Evolutionary conservation across 2,113 vertebrate species (phyloP).

Genomic region (Tetrax tetrax): DNA sequence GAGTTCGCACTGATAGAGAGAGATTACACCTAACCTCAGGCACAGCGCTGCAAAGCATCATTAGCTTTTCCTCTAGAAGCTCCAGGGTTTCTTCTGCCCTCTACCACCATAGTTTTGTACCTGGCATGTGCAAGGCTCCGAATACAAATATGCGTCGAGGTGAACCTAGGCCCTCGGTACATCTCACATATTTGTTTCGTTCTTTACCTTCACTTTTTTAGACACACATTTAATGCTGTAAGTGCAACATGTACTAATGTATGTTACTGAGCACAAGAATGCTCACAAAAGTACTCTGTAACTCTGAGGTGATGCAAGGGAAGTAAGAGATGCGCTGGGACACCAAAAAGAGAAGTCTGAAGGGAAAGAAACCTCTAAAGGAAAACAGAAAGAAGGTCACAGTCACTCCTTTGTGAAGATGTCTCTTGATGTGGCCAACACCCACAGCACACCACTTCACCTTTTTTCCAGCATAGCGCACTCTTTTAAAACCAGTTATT

Average conservation of each 20-base stretch:
- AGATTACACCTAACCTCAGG: neutral
- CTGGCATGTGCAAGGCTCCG: fast-evolving
- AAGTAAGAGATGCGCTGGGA: neutral
- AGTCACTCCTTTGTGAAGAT: neutral
- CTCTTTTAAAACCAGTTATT: neutral
- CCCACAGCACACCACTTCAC: neutral
- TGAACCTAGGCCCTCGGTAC: fast-evolving
- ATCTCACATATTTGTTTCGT: neutral
- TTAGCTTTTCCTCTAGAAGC: neutral
- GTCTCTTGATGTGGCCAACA: neutral
- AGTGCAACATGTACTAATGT: neutral
- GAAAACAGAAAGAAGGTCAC: neutral
- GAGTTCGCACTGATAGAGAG: neutral
- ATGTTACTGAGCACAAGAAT: neutral
- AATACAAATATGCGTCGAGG: fast-evolving
- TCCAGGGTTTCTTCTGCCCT: neutral
- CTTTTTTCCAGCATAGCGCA: neutral
- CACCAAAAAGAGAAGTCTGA: neutral
- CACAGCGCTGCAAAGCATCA: neutral
- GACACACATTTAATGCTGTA: neutral
- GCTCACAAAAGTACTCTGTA: neutral
- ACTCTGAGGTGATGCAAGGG: neutral
- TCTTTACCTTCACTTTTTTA: neutral
- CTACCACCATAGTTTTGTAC: neutral
- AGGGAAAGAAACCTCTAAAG: neutral